Conservation (phyloP, 2,113 vertebrate species). For the Ceuthmochares aereus region DNA sequence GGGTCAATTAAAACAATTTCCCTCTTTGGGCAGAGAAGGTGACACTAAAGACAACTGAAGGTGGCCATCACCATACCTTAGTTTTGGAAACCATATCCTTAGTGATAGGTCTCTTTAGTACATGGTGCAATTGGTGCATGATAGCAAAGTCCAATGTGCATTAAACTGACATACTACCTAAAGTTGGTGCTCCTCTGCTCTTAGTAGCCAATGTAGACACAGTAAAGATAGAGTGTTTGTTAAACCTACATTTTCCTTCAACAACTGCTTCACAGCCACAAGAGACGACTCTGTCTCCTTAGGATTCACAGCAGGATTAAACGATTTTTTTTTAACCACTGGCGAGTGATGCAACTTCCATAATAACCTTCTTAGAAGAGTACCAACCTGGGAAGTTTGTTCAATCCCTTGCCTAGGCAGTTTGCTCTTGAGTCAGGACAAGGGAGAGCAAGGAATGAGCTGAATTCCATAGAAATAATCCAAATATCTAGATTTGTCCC, state of each 20-base stretch:
- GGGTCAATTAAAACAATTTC: not conserved
- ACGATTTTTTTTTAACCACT: not conserved
- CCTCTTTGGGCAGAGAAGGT: not conserved
- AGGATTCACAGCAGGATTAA: not conserved
- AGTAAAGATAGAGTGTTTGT: not conserved
- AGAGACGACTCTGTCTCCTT: not conserved
- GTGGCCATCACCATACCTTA: not conserved
- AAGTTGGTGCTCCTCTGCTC: fast-evolving
- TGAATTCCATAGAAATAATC: not conserved
- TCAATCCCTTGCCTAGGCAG: not conserved
- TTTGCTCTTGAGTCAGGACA: not conserved
- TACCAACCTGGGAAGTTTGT: not conserved
- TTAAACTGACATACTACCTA: not conserved
- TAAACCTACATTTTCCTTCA: not conserved
- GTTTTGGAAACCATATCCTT: not conserved
- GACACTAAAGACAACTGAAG: not conserved
- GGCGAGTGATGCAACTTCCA: not conserved
- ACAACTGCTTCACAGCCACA: not conserved
- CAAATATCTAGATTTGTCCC: not conserved
- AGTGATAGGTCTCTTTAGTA: not conserved
- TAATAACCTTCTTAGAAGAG: not conserved
- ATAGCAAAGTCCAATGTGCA: not conserved
- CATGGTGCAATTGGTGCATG: not conserved
- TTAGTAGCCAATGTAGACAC: not conserved
- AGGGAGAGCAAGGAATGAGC: not conserved